Conservation (phyloP, 2,797 vertebrate genomes). For the Lycodopsis pacificus region DNA sequence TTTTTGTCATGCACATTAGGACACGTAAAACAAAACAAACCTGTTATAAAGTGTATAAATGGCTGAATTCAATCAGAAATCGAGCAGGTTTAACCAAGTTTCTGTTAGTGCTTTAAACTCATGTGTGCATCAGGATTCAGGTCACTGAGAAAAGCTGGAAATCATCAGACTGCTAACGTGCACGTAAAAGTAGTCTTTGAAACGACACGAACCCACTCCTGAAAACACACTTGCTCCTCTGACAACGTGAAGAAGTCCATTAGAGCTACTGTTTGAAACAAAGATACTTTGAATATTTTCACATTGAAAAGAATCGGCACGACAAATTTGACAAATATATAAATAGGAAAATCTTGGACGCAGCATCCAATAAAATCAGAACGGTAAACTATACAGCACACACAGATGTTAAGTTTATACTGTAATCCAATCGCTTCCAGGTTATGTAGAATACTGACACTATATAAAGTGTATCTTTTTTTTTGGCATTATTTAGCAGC, state of each 20-base stretch:
- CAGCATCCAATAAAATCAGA: constrained; percentile 66
- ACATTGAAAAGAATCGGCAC: constrained; percentile 68
- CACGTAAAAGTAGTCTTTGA: constrained; percentile 51
- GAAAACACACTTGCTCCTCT: constrained; percentile 50
- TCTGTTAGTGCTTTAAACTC: background rate
- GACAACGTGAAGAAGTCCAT: constrained; percentile 59
- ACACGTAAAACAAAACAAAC: background rate
- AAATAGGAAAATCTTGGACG: constrained; percentile 62
- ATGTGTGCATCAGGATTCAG: constrained; percentile 13
- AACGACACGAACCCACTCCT: constrained; percentile 38
- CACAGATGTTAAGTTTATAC: constrained; percentile 56
- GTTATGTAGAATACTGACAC: constrained; percentile 68
- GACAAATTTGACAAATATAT: constrained; percentile 64
- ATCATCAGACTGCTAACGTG: constrained; percentile 43
- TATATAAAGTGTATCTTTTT: constrained; percentile 71
- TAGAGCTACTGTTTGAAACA: constrained; percentile 64
- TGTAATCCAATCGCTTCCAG: constrained; percentile 63
- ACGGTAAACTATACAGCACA: constrained; percentile 63
- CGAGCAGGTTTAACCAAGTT: background rate
- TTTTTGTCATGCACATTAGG: background rate
- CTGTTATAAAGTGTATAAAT: background rate
- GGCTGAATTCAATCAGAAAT: background rate
- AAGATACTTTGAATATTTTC: constrained; percentile 67
- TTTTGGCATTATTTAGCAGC: constrained; percentile 90
- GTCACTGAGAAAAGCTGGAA: constrained; percentile 24